phyloP scores from a whole-genome alignment of 2,888 invertebrate species.

The Drosophila putrida region DNA sequence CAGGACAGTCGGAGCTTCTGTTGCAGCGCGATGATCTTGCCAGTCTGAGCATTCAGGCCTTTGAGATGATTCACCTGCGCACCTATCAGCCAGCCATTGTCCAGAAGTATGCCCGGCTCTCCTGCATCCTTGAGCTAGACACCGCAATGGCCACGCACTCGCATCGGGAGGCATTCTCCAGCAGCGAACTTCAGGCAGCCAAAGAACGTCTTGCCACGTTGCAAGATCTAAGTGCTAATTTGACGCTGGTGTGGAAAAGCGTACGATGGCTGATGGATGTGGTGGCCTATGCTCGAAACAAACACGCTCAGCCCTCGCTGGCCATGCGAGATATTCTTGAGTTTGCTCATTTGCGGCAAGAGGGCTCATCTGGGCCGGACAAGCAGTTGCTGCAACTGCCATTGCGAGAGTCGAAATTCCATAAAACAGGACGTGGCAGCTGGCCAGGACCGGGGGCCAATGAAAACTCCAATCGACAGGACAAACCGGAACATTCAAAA shows the following conservation, averaged over 20 bases:
- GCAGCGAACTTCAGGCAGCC: conserved; percentile 93
- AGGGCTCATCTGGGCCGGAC: conserved; percentile 44
- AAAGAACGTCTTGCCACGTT: conserved; percentile 93
- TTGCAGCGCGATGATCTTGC: conserved; percentile 94
- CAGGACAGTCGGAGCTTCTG: conserved; percentile 93
- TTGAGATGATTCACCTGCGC: conserved; percentile 97
- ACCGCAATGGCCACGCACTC: conserved; percentile 96
- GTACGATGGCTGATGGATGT: conserved; percentile 98
- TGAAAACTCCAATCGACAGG: conserved; percentile 41
- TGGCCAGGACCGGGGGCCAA: conserved; percentile 91
- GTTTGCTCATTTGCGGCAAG: conserved; percentile 73
- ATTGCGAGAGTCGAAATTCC: conserved; percentile 89
- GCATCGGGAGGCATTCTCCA: conserved; percentile 97
- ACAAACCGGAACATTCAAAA: conserved; percentile 90
- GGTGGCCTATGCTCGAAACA: conserved; percentile 96
- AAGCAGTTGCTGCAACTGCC: conserved; percentile 83
- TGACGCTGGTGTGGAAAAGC: conserved; percentile 96
- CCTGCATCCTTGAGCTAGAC: conserved; percentile 97
- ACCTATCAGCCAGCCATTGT: conserved; percentile 97
- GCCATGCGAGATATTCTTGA: conserved; percentile 84
- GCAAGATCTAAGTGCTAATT: conserved; percentile 93
- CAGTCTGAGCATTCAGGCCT: conserved; percentile 96
- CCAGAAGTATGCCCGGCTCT: conserved; percentile 95
- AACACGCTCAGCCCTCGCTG: conserved; percentile 85
- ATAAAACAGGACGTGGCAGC: conserved; percentile 91